Evolutionary conservation across 2,888 invertebrate species (phyloP).

Genomic region (Athrips mouffetella): DNA sequence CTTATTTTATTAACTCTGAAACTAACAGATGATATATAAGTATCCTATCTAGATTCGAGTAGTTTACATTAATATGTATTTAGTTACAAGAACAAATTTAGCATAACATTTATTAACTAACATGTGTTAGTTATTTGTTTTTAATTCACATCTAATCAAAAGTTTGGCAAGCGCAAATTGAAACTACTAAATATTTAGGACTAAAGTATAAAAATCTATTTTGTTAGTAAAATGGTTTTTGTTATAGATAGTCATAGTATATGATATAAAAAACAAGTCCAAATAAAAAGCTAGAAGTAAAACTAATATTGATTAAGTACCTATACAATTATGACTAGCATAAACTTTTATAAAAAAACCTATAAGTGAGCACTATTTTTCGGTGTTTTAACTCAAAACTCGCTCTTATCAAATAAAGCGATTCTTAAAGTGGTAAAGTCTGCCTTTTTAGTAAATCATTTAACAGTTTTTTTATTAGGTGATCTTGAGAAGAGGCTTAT

Average conservation of each 20-base stretch:
- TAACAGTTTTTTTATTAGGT: conserved; percentile 1
- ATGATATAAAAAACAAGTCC: too few species aligned
- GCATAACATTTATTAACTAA: conserved; percentile 34
- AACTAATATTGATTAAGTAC: too few species aligned
- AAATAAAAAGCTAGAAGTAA: too few species aligned
- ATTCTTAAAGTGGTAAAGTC: not conserved
- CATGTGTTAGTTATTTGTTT: not conserved
- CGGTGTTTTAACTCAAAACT: too few species aligned
- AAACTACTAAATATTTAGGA: not conserved
- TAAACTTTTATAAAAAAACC: too few species aligned
- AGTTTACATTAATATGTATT: conserved; percentile 67
- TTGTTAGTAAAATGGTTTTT: not conserved
- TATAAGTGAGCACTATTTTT: too few species aligned
- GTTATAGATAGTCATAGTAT: not conserved
- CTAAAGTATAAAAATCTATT: not conserved
- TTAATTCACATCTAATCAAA: conserved; percentile 1
- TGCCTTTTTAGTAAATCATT: conserved; percentile 9
- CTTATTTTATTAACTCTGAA: conserved; percentile 78
- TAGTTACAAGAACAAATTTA: conserved; percentile 71
- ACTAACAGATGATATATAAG: conserved; percentile 76
- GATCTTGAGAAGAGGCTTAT: not conserved
- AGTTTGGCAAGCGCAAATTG: conserved; percentile 17
- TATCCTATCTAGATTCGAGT: conserved; percentile 75
- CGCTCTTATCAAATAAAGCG: too few species aligned
- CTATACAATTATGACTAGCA: too few species aligned